Conservation (phyloP, 2,797 vertebrate genomes). For the Clarias pachynema region DNA sequence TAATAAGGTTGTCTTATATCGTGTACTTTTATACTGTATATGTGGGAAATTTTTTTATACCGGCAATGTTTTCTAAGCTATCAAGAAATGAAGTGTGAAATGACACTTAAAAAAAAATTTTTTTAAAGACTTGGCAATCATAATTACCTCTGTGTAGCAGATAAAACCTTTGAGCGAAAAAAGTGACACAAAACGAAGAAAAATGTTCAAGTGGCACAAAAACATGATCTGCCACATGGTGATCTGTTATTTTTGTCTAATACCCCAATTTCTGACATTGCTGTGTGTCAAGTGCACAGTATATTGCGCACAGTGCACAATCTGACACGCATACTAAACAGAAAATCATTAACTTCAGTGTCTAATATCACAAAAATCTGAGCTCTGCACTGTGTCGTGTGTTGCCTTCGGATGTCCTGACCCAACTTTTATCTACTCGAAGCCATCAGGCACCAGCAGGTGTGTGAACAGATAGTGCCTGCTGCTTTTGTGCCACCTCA, state of each 20-base stretch:
- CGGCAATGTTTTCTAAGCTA: not conserved
- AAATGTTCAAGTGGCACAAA: not conserved
- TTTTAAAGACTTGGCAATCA: not conserved
- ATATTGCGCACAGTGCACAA: not conserved
- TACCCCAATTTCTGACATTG: not conserved
- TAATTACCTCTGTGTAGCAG: not conserved
- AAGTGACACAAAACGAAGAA: not conserved
- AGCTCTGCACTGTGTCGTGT: not conserved
- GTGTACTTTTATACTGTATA: not conserved
- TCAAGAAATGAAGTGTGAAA: conserved; percentile 1
- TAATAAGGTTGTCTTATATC: not conserved
- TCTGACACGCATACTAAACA: not conserved
- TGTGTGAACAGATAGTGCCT: conserved; percentile 69
- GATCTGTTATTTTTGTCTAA: not conserved
- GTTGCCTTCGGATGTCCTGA: conserved; percentile 1
- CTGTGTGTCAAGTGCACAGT: conserved; percentile 3
- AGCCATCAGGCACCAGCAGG: conserved; percentile 72
- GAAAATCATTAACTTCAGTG: conserved; percentile 6
- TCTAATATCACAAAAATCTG: not conserved
- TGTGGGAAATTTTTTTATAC: not conserved
- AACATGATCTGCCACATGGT: not conserved
- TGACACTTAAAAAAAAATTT: not conserved
- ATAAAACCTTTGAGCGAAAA: not conserved
- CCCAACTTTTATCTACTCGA: conserved; percentile 60
- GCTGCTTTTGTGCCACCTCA: conserved; percentile 59